Evolutionary conservation across 2,888 invertebrate species (phyloP), one percentile per base, ranked within the genome.

Genomic region (Lypha dubia): DNA sequence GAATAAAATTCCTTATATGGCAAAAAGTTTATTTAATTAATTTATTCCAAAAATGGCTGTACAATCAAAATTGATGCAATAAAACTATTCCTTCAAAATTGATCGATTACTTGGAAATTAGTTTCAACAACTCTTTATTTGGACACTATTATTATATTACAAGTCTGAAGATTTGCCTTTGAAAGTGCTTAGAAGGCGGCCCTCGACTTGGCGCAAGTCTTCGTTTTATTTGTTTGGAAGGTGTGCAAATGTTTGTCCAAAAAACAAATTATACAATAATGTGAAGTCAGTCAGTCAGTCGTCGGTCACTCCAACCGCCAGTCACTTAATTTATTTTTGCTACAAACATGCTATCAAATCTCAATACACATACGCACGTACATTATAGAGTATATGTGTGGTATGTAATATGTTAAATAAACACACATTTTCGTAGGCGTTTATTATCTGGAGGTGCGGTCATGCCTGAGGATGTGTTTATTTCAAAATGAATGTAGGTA

Each of bases 231-330:
- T 76, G 51, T 56, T 71, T 32, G 62, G 53, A n/a, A 73, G 60
- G 73, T 68, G 77, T 83, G 70, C 20, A 74, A 84, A 79, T 84
- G 65, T 84, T 84, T 84, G 84, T 53, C 79, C 70, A 58, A 84
- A n/a, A 75, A 84, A 60, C 84, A 84, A 84, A 84, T 84, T 81
- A 77, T 44, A 81, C 68, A 84, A 74, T 79, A 84, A 79, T 70
- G 63, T 77, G 60, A 74, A 49, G 63, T 70, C 70, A 56, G 77
- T 80, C 46, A 49, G 63, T 70, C 70, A 56, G 77, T 80, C 46
- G 44, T 17, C 20, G 60, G 62, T 51, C 68, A 62, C 68, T 22
- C 51, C 49, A 77, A 77, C 46, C 49, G 60, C 46, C 49, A 49
- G 49, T 67, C 53, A 53, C 20, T 79, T 71, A 53, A 63, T 71